A percentile compares a stretch with the other conserved stretches of the same genome.
Conservation (phyloP, 1,140 invertebrate genomes). For the Apolygus lucorum region DNA sequence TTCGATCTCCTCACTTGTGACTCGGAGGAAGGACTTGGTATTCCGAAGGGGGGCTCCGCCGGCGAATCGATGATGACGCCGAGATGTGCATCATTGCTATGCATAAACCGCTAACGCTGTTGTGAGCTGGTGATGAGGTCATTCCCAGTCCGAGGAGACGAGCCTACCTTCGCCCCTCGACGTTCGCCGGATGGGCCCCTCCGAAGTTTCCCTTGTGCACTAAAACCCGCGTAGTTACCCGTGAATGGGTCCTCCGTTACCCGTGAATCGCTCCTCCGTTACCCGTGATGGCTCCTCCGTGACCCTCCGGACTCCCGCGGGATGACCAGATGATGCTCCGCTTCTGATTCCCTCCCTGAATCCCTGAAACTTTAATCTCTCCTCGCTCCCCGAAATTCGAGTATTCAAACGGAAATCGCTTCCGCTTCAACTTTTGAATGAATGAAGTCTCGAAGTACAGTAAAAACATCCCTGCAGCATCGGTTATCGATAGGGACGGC, state of each 20-base stretch:
- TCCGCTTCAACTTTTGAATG: too few relatives aligned
- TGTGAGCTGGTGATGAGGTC: slow-evolving; percentile 2
- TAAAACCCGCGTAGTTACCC: too few relatives aligned
- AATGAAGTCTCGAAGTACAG: too few relatives aligned
- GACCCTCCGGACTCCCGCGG: not conserved
- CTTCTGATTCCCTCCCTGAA: too few relatives aligned
- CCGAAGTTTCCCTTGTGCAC: too few relatives aligned
- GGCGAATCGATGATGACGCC: not conserved
- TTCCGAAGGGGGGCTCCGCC: not conserved
- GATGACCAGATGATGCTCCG: not conserved
- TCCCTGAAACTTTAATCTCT: too few relatives aligned
- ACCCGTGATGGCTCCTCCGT: not conserved
- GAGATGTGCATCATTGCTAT: slow-evolving; percentile 15
- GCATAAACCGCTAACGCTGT: slow-evolving; percentile 3
- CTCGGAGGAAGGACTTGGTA: slow-evolving; percentile 3
- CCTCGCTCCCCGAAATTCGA: too few relatives aligned
- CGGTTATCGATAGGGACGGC: too few relatives aligned
- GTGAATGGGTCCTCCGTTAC: not conserved
- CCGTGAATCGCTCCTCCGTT: too few relatives aligned
- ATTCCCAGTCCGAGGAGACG: slow-evolving; percentile 7
- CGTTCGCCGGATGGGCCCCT: not conserved
- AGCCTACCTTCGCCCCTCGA: not conserved
- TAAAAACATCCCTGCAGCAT: too few relatives aligned
- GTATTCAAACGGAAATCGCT: too few relatives aligned
- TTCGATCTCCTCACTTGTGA: too few relatives aligned